These are phyloP conservation scores for Chlorocebus sabaeus DNA, from an alignment of 2,113 vertebrate genomes.

Conservation along the genomic window DNA sequence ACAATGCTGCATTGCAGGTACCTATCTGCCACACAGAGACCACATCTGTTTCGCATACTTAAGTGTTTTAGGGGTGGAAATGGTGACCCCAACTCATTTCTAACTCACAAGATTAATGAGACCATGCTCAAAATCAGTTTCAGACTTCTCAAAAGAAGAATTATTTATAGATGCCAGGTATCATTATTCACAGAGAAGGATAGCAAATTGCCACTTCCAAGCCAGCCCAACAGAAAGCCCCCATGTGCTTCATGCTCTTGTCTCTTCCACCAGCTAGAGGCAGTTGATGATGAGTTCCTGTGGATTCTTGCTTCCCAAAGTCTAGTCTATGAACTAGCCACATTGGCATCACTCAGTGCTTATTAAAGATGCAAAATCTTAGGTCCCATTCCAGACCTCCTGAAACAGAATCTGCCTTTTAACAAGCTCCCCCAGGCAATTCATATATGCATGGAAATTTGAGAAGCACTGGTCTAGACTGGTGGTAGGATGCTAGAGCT, in stretches of 20 bases:
- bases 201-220: not conserved
- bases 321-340: not conserved
- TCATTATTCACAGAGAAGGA: not conserved
- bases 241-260: not conserved
- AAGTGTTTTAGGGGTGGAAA: not conserved
- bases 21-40: not conserved
- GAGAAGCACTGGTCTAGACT: not conserved
- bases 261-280: not conserved
- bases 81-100: not conserved
- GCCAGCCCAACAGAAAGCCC: not conserved
- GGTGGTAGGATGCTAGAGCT: not conserved
- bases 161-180: not conserved
- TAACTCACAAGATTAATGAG: constrained; percentile 6
- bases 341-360: not conserved
- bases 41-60: not conserved
- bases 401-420: not conserved
- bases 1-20: accelerated
- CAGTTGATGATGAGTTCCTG: not conserved
- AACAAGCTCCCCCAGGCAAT: not conserved
- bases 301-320: not conserved
- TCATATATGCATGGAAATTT: not conserved
- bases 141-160: not conserved
- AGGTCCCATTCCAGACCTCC: not conserved
- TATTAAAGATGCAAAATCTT: not conserved
- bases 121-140: not conserved